Evolutionary conservation across 2,888 invertebrate genomes (phyloP).

Genomic region (Diarsia mendica): DNA sequence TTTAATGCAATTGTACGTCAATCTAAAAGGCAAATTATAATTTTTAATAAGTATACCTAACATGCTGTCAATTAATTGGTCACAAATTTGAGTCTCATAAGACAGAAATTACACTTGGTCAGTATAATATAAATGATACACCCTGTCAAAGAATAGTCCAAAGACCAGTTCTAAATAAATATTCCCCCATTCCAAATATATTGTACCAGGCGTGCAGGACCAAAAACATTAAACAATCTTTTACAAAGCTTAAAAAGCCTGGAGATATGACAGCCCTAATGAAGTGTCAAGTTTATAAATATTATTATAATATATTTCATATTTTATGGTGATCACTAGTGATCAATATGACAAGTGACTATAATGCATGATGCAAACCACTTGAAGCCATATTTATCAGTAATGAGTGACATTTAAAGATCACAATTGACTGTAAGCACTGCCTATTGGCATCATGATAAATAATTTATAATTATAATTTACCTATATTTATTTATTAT

Average conservation of each 20-base stretch:
- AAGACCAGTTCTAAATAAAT: neutral
- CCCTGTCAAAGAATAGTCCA: neutral
- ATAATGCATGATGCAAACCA: constrained; percentile 9
- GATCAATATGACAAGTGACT: constrained; percentile 1
- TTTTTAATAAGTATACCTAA: no score
- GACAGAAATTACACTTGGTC: neutral
- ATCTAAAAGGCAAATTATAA: no score
- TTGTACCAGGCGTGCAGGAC: neutral
- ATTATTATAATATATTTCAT: neutral
- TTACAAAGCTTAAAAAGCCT: neutral
- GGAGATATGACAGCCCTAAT: neutral
- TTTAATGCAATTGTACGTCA: no score
- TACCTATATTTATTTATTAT: no score
- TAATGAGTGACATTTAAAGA: constrained; percentile 47
- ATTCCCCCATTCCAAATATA: no score
- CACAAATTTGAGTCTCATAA: neutral
- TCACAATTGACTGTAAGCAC: constrained; percentile 37
- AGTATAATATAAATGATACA: neutral
- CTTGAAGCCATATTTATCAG: constrained; percentile 29
- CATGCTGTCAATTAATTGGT: no score
- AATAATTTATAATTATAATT: no score
- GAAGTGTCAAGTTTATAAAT: neutral
- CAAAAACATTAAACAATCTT: no score
- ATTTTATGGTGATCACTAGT: constrained; percentile 19
- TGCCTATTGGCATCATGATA: constrained; percentile 10